Conservation (phyloP, 2,888 invertebrate genomes). For the Elysia crispata region DNA sequence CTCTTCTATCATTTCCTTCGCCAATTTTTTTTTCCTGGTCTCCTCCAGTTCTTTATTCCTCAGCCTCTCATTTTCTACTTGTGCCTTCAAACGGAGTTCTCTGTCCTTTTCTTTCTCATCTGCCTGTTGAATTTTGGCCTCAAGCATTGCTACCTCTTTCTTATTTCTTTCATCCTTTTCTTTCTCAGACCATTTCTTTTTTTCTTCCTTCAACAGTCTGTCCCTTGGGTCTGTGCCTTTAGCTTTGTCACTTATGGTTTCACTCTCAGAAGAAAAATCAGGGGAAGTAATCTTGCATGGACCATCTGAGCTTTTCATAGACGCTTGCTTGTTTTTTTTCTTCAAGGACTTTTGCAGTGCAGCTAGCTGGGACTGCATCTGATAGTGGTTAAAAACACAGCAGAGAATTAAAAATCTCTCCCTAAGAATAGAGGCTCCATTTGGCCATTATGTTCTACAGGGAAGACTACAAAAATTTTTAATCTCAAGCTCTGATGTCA, state of each 20-base stretch:
- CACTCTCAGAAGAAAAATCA: too few species aligned
- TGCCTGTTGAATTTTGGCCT: neutral
- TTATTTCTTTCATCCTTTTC: neutral
- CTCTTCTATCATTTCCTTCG: too few species aligned
- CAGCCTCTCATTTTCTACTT: neutral
- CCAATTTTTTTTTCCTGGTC: neutral
- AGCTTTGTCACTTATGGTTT: too few species aligned
- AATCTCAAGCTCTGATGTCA: too few species aligned
- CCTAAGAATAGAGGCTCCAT: too few species aligned
- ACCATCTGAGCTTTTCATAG: too few species aligned
- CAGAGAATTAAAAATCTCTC: too few species aligned
- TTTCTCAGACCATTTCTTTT: neutral
- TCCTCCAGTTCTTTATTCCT: neutral
- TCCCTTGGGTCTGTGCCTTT: too few species aligned
- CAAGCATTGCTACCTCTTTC: neutral
- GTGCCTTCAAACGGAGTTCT: neutral
- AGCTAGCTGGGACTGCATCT: constrained; percentile 43
- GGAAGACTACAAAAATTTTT: too few species aligned
- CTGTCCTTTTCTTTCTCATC: neutral
- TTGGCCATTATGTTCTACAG: too few species aligned
- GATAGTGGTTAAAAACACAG: neutral
- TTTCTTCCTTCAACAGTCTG: neutral
- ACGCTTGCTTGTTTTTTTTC: too few species aligned
- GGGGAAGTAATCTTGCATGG: too few species aligned
- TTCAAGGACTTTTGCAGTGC: constrained; percentile 30